Base-by-base conservation (phyloP, 2,888 invertebrate genomes). In the Pasiphila rectangulata region DNA sequence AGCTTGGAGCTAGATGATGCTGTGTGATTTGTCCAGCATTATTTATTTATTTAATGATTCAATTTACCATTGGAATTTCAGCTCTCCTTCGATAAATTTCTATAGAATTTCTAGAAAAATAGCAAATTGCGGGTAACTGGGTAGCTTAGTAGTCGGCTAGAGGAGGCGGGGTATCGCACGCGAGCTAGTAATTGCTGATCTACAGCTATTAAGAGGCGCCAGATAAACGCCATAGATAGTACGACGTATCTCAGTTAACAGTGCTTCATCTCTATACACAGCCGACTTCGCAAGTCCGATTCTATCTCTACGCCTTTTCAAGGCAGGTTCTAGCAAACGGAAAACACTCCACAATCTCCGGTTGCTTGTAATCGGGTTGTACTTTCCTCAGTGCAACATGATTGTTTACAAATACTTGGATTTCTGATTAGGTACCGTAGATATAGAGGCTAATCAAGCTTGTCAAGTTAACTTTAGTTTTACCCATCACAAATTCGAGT, bases 151-250 rank as follows among this genome's bases (percentile, higher is more conserved):
- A 75, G 72, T 53, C 59, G 54, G 55, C 54, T 58, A 30, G 36
- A 29, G 42, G 60, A 69, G 77, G 77, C 69, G 76, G 74, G 72
- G 68, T 70, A 64, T 64, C 65, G 75, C 83, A 84, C 80, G 83
- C 81, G 70, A 81, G 74, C 82, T 79, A 81, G 82, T 84, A 82
- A 80, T 83, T 85, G 85, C 82, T 80, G 82, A 75, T 76, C 79
- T 77, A 75, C 70, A 67, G 82, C 81, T 81, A 85, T 86, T 85
- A 85, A 79, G 75, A 83, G 86, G 87, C 87, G 87, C 87, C 87
- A 83, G 75, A 81, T 82, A 83, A 75, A 76, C 75, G 78, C 75
- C 77, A 75, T 73, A 67, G 75, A 79, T 74, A 73, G 64, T 69
- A 61, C 56, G 17, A 25, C 5, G 21, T 36, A 45, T 12, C 41